Base-by-base conservation (phyloP, 2,888 invertebrate species). In the Drymonia ruficornis region DNA sequence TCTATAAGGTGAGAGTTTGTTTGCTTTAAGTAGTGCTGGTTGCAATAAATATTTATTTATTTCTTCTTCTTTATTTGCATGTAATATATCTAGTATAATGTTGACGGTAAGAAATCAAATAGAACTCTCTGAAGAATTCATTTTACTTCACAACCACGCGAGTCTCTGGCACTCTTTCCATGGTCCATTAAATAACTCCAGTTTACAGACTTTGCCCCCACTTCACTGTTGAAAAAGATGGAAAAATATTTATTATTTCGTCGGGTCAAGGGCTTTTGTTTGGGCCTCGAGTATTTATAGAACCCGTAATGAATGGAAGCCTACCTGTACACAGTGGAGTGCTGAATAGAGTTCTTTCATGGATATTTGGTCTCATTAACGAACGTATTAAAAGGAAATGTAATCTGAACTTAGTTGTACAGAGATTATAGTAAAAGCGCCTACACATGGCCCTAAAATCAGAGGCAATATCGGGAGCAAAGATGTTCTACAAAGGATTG, bases 351-450 rank as follows among this genome's bases (percentile, higher is more conserved):
- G 43, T 12, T 19, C 19, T 43, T 19, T 19, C 16, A 43, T 23
- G 19, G 16, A 40, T 40, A 29, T 40, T 49, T 42, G 12, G 43
- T 43, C 38, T 54, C 49, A 52, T 54, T 58, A 36, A 6, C 36
- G n/a, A n/a, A n/a, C 36, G 9, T 13, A n/a, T n/a, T 13, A 36
- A 36, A 7, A n/a, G n/a, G 36, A 6, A 36, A 36, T 36, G 13
- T 11, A n/a, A n/a, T 36, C n/a, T 36, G 13, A 31, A 31, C 1
- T 36, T 36, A 31, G 9, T 6, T 28, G 8, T 28, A 28, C 7
- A 28, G 8, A 28, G 28, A 28, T 28, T n/a, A n/a, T n/a, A n/a
- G n/a, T n/a, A n/a, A n/a, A n/a, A n/a, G n/a, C n/a, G n/a, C n/a
- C n/a, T n/a, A n/a, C n/a, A n/a, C n/a, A n/a, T n/a, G n/a, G n/a